phyloP scores from a whole-genome alignment of 2,797 vertebrate genomes.

The Periparus ater region DNA sequence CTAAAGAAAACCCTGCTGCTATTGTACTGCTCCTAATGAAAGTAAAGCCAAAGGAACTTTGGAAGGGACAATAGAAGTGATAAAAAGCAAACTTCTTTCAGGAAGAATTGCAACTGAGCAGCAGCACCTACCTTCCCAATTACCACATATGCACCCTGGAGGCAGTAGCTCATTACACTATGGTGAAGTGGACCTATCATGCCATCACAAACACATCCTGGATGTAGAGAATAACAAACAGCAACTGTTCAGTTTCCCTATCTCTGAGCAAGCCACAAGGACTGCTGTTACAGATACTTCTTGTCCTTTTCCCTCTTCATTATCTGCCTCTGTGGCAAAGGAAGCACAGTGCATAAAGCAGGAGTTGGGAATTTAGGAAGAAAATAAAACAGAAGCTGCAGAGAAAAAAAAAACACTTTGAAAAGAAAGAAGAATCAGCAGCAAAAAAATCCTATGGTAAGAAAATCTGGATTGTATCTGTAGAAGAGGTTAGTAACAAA shows the following conservation, averaged over 20 bases:
- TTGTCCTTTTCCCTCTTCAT: background rate
- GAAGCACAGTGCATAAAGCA: background rate
- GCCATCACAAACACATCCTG: background rate
- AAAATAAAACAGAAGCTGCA: background rate
- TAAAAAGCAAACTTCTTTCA: conserved; percentile 25
- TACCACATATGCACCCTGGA: background rate
- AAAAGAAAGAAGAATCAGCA: background rate
- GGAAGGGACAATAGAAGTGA: background rate
- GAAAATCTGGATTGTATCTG: background rate
- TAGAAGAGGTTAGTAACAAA: background rate
- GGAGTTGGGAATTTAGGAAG: background rate
- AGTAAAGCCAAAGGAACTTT: background rate
- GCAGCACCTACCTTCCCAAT: background rate
- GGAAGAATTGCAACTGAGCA: background rate
- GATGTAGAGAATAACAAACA: background rate
- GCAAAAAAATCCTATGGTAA: accelerated
- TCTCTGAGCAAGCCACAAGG: background rate
- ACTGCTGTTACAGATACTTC: background rate
- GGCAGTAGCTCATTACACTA: background rate
- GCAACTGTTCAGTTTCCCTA: background rate
- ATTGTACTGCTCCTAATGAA: background rate
- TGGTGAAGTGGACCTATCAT: background rate
- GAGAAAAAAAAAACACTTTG: background rate
- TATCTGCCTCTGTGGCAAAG: background rate
- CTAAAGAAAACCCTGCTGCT: conserved; percentile 23